These are phyloP conservation scores for human (Homo sapiens) DNA, from an alignment of 2,113 vertebrate species.

Conservation along the genomic window DNA sequence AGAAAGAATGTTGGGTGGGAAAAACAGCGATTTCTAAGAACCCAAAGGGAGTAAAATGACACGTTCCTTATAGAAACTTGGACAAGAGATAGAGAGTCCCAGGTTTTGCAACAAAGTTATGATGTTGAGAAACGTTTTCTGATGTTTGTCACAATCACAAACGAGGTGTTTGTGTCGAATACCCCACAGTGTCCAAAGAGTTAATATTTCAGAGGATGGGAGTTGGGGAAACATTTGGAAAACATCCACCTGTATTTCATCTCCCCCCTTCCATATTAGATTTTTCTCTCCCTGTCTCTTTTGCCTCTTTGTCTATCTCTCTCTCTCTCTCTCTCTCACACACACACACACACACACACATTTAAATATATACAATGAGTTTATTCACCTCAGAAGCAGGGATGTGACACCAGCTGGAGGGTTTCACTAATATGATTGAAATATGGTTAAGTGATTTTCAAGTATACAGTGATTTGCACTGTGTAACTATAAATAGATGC, in stretches of 20 bases:
- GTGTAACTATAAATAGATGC: conserved; percentile 48
- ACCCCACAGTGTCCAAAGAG: not conserved
- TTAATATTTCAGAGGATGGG: not conserved
- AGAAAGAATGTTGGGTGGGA: not conserved
- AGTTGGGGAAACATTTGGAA: not conserved
- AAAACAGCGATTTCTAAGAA: not conserved
- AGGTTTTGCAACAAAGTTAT: not conserved
- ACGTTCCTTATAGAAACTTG: not conserved
- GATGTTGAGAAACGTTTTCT: not conserved
- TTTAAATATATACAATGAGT: not conserved
- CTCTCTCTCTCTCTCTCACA: not conserved
- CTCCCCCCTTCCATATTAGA: not conserved
- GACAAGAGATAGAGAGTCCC: not conserved
- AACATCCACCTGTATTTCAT: not conserved
- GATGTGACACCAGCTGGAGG: not conserved
- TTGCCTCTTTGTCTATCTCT: not conserved
- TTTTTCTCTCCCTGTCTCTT: not conserved
- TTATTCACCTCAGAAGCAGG: conserved; percentile 40
- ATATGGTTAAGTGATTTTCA: conserved; percentile 62
- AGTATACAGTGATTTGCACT: conserved; percentile 16
- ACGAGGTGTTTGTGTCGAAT: not conserved
- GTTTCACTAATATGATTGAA: conserved; percentile 52
- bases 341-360: too few relatives aligned
- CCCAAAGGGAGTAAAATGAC: not conserved
- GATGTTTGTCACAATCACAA: not conserved